phyloP scores from a whole-genome alignment of 2,113 vertebrate genomes.

The Barbus barbus region DNA sequence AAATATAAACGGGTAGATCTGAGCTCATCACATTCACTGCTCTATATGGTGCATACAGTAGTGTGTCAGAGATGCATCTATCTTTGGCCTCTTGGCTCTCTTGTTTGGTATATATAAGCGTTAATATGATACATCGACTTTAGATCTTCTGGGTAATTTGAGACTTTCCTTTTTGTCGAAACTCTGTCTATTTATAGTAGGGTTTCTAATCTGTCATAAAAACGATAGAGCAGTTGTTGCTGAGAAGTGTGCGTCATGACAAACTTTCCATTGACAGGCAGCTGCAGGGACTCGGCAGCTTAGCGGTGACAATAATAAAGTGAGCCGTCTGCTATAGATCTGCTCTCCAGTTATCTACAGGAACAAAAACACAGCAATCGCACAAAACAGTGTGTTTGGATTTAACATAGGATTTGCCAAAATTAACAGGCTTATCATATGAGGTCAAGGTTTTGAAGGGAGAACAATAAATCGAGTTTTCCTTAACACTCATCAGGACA shows the following conservation, averaged over 20 bases:
- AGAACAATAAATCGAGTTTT: slow-evolving; percentile 13
- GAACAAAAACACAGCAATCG: slow-evolving; percentile 38
- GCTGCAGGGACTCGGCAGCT: slow-evolving; percentile 55
- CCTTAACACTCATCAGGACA: background rate
- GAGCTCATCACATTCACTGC: slow-evolving; percentile 6
- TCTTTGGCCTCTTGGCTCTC: slow-evolving; percentile 43
- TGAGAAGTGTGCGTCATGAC: slow-evolving; percentile 42
- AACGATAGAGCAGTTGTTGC: slow-evolving; percentile 58
- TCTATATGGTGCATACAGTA: slow-evolving; percentile 28
- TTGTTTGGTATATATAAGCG: slow-evolving; percentile 55
- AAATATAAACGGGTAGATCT: background rate
- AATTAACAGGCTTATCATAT: slow-evolving; percentile 30
- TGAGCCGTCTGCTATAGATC: too few relatives aligned
- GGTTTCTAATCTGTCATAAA: slow-evolving; percentile 53
- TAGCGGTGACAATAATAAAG: slow-evolving; percentile 48
- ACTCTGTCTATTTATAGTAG: slow-evolving; percentile 59
- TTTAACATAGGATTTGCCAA: slow-evolving; percentile 39
- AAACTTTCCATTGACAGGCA: slow-evolving; percentile 60
- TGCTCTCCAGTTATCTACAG: slow-evolving; percentile 41
- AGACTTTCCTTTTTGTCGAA: slow-evolving; percentile 58
- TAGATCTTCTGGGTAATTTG: slow-evolving; percentile 46
- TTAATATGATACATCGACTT: slow-evolving; percentile 39
- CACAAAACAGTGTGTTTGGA: slow-evolving; percentile 39
- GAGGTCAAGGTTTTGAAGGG: slow-evolving; percentile 23
- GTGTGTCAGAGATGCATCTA: slow-evolving; percentile 40